These are phyloP conservation scores for Thymelicus acteon DNA, from an alignment of 2,888 invertebrate genomes.

Conservation along the genomic window DNA sequence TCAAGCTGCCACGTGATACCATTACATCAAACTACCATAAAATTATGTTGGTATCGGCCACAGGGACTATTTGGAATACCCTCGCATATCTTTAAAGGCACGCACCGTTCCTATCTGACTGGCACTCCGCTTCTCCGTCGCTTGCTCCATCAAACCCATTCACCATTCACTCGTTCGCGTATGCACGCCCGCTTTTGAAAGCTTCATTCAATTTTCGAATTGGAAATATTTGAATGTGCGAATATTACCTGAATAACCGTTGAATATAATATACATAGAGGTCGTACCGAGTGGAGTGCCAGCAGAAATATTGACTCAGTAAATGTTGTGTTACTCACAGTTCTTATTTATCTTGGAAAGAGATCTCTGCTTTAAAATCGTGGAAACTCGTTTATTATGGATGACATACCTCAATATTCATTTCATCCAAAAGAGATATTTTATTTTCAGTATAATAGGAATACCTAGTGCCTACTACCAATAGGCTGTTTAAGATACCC, in stretches of 20 bases:
- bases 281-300: not conserved
- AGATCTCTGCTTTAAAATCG: not conserved
- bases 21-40: no score
- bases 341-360: constrained; percentile 1
- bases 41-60: no score
- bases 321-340: not conserved
- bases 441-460: no score
- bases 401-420: no score
- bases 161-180: constrained; percentile 35
- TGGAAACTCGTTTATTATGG: no score
- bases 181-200: constrained; percentile 38
- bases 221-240: constrained; percentile 16
- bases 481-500: no score
- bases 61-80: not conserved
- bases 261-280: constrained; percentile 1
- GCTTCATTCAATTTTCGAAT: constrained; percentile 41
- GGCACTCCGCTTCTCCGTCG: constrained; percentile 40
- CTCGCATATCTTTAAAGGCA: not conserved
- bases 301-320: constrained; percentile 2
- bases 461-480: no score
- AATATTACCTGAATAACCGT: constrained; percentile 8
- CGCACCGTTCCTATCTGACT: constrained; percentile 42
- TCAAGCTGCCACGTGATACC: no score
- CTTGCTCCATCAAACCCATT: constrained; percentile 31
- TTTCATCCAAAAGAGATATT: no score